A percentile compares a stretch with the other conserved stretches of the same genome.
Evolutionary conservation across 2,797 vertebrate genomes (phyloP).

Genomic region (Pseudochirops corinnae): DNA sequence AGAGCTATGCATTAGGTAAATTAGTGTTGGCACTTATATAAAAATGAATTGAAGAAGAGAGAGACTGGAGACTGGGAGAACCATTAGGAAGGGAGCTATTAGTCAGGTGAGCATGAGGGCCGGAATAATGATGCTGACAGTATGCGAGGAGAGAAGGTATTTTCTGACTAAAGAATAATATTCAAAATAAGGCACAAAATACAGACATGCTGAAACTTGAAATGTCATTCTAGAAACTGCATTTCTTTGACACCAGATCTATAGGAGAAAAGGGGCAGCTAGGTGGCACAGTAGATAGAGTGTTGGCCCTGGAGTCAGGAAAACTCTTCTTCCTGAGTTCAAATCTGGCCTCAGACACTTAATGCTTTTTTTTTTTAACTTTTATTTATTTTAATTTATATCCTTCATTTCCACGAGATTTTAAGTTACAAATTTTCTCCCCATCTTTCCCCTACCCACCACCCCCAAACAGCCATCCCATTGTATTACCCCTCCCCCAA

Average conservation of each 20-base stretch:
- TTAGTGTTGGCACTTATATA: not conserved
- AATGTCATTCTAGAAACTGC: not conserved
- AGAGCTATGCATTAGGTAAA: not conserved
- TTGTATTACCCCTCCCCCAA: too few relatives aligned
- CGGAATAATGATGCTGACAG: not conserved
- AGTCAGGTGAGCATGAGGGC: not conserved
- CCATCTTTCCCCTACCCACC: too few relatives aligned
- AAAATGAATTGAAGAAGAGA: not conserved
- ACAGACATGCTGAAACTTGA: not conserved
- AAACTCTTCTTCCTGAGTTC: not conserved
- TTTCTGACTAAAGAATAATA: constrained; percentile 35
- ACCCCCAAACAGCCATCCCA: too few relatives aligned
- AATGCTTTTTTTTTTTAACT: too few relatives aligned
- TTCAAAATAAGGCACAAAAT: constrained; percentile 20
- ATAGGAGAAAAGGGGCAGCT: not conserved
- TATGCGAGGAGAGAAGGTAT: not conserved
- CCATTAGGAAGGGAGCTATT: not conserved
- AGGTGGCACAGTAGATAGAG: not conserved
- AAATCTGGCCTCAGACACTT: not conserved
- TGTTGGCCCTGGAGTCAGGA: not conserved
- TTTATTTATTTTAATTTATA: too few relatives aligned
- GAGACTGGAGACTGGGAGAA: not conserved
- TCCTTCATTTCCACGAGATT: too few relatives aligned
- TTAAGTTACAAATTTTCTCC: too few relatives aligned
- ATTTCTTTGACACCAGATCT: not conserved